Evolutionary conservation across 2,888 invertebrate genomes (phyloP).

Genomic region (Limenitis arthemis): DNA sequence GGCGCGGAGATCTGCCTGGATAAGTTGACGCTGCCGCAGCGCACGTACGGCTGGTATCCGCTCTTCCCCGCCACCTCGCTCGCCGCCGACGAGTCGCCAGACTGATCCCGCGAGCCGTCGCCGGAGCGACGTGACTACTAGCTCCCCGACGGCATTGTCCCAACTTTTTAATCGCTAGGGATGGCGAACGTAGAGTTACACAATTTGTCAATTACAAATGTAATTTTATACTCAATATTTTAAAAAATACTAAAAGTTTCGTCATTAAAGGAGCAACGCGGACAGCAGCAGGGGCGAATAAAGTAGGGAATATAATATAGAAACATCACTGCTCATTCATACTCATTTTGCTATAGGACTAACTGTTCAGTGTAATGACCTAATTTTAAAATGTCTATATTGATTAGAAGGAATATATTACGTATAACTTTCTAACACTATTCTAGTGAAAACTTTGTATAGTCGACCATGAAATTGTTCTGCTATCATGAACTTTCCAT

Average conservation of each 20-base stretch:
- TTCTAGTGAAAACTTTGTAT: background rate
- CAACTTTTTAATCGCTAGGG: background rate
- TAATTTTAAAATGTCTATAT: too few relatives aligned
- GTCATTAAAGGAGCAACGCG: background rate
- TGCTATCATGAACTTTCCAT: too few relatives aligned
- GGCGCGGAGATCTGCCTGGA: slow-evolving; percentile 91
- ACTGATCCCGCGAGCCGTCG: slow-evolving; percentile 70
- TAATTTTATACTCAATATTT: background rate
- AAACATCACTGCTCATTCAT: too few relatives aligned
- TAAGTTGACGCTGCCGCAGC: slow-evolving; percentile 82
- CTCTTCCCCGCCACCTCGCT: slow-evolving; percentile 90
- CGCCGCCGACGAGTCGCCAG: slow-evolving; percentile 74
- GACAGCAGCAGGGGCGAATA: background rate
- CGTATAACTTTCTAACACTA: background rate
- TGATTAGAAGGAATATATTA: too few relatives aligned
- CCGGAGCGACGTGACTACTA: slow-evolving; percentile 60
- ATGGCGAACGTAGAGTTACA: background rate
- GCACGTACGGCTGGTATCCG: slow-evolving; percentile 92
- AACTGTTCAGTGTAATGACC: background rate
- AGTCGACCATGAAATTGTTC: too few relatives aligned
- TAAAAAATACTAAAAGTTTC: background rate
- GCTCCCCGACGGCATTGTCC: slow-evolving; percentile 45
- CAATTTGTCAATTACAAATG: too few relatives aligned
- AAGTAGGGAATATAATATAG: background rate
- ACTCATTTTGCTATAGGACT: too few relatives aligned